phyloP scores from a whole-genome alignment of 2,113 vertebrate genomes.

The Neotoma lepida region DNA sequence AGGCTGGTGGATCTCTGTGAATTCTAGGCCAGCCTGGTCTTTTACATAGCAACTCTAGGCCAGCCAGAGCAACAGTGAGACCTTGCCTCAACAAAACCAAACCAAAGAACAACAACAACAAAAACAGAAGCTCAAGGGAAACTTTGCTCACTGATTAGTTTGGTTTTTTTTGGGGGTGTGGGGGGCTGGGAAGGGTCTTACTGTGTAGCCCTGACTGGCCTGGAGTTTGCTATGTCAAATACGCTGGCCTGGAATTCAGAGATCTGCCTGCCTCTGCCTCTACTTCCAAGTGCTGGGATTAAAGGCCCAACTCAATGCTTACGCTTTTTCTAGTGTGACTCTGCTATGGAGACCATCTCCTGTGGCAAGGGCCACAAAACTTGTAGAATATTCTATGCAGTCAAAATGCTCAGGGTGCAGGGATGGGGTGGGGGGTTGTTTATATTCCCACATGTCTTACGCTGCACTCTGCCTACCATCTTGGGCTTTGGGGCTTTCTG shows the following conservation, averaged over 20 bases:
- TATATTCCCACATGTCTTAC: background rate
- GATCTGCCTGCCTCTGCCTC: background rate
- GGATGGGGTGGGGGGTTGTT: no score
- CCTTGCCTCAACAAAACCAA: background rate
- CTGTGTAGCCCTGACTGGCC: background rate
- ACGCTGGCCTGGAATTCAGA: background rate
- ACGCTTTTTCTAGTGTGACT: background rate
- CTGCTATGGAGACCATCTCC: background rate
- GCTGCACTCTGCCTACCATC: slow-evolving; percentile 76
- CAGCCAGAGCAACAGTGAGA: background rate
- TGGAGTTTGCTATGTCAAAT: background rate
- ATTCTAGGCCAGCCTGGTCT: background rate
- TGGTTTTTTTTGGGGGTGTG: background rate
- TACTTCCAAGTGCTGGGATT: background rate
- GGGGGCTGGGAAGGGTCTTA: background rate
- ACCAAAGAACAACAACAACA: background rate
- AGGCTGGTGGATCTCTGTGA: background rate
- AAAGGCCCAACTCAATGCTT: background rate
- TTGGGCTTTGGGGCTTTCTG: background rate
- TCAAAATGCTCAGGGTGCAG: background rate
- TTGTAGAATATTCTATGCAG: background rate
- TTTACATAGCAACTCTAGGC: background rate
- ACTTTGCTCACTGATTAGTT: background rate
- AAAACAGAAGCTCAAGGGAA: background rate
- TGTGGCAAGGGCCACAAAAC: background rate